A percentile compares a stretch with the other conserved stretches of the same genome.
phyloP scores from a whole-genome alignment of 2,888 invertebrate species.

The Dolichomitus sp. region DNA sequence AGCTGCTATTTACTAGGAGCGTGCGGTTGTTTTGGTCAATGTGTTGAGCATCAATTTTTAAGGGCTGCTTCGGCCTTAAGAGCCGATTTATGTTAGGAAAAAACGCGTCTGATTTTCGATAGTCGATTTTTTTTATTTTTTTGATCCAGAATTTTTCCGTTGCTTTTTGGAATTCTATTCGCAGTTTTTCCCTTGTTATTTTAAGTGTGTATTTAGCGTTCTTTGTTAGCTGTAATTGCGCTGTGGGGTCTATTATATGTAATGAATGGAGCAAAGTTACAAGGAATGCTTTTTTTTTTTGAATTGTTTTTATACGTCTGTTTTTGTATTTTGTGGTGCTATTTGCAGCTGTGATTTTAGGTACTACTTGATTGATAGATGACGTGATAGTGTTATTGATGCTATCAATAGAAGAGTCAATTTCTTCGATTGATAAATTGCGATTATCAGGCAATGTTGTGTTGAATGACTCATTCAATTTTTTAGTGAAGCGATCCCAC shows the following conservation, averaged over 20 bases:
- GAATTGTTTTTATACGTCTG: too few relatives aligned
- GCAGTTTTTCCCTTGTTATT: not conserved
- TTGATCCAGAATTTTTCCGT: not conserved
- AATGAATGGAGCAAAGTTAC: not conserved
- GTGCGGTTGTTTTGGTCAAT: not conserved
- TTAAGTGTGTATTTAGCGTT: not conserved
- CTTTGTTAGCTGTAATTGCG: not conserved
- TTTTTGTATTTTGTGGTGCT: too few relatives aligned
- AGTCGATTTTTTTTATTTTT: conserved; percentile 37
- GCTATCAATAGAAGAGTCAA: not conserved
- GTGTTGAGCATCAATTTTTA: not conserved
- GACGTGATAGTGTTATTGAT: not conserved
- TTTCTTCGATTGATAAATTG: conserved; percentile 8
- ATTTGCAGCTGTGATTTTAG: not conserved
- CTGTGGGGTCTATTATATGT: not conserved
- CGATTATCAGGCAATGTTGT: not conserved
- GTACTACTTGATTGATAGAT: not conserved
- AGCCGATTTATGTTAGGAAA: conserved; percentile 54
- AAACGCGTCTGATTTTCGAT: conserved; percentile 42
- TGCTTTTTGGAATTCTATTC: not conserved
- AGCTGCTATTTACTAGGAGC: not conserved
- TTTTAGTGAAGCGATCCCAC: not conserved
- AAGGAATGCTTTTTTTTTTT: not conserved
- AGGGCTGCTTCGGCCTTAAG: conserved; percentile 1
- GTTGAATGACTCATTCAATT: not conserved